A percentile compares a stretch with the other conserved stretches of the same genome.
Evolutionary conservation across 2,113 vertebrate genomes (phyloP).

Genomic region (Gallinago undulata): DNA sequence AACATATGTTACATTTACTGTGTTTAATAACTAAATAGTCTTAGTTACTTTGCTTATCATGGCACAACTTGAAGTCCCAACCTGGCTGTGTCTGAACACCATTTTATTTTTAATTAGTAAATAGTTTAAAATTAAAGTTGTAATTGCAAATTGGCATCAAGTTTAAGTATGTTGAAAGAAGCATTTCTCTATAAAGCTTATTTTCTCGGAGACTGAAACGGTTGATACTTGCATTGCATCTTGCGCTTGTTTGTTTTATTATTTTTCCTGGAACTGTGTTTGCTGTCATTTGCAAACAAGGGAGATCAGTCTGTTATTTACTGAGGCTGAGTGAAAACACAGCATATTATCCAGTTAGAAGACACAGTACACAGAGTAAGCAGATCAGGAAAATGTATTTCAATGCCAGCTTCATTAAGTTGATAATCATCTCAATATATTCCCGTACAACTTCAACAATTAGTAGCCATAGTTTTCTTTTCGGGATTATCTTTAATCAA

Average conservation of each 20-base stretch:
- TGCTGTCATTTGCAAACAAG: slow-evolving; percentile 60
- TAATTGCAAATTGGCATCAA: slow-evolving; percentile 7
- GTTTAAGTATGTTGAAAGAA: background rate
- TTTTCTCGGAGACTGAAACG: background rate
- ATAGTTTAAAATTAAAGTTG: background rate
- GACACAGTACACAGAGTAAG: slow-evolving; percentile 21
- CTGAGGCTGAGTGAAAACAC: slow-evolving; percentile 41
- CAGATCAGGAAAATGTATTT: slow-evolving; percentile 59
- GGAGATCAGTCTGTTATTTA: slow-evolving; percentile 58
- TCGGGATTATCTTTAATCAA: background rate
- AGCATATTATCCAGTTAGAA: slow-evolving; percentile 38
- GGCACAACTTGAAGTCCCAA: background rate
- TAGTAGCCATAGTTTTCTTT: slow-evolving; percentile 48
- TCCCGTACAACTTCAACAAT: slow-evolving; percentile 56
- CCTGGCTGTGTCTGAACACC: background rate
- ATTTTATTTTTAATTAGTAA: background rate
- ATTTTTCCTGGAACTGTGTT: slow-evolving; percentile 56
- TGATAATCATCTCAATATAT: slow-evolving; percentile 67
- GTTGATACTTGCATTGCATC: background rate
- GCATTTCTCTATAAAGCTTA: background rate
- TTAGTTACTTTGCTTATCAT: background rate
- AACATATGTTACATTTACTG: background rate
- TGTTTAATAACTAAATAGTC: background rate
- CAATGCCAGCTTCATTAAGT: slow-evolving; percentile 60
- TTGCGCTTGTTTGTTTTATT: slow-evolving; percentile 39